These are phyloP conservation scores for Maconellicoccus hirsutus DNA, from an alignment of 1,140 invertebrate genomes.

Conservation along the genomic window DNA sequence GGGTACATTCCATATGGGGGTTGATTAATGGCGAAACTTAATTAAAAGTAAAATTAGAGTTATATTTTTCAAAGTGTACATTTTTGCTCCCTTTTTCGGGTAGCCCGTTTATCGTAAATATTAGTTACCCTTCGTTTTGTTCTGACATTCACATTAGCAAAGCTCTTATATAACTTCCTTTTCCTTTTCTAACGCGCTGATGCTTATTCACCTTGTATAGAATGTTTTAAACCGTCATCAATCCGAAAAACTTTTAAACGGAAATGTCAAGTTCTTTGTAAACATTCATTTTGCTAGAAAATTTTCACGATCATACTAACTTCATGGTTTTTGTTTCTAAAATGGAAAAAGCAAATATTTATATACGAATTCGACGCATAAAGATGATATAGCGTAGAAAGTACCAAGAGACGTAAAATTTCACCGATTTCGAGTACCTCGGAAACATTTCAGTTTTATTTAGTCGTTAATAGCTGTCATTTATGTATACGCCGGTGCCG, in stretches of 20 bases:
- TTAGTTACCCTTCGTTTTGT: conserved; percentile 21
- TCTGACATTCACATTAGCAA: conserved; percentile 19
- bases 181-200: background rate
- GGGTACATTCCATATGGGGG: conserved; percentile 18
- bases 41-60: conserved; percentile 23
- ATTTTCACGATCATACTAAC: background rate
- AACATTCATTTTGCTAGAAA: background rate
- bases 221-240: conserved; percentile 19
- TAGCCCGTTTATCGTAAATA: conserved; percentile 15
- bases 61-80: conserved; percentile 22
- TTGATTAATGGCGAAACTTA: conserved; percentile 21
- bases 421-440: too few species aligned
- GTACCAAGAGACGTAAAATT: too few species aligned
- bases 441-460: background rate
- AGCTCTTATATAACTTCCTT: conserved; percentile 13
- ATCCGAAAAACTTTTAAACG: conserved; percentile 11
- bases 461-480: background rate
- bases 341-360: background rate
- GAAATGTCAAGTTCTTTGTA: conserved; percentile 21
- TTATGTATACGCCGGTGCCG: background rate
- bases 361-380: background rate
- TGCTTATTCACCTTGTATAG: conserved; percentile 15
- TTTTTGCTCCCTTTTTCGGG: conserved; percentile 1
- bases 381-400: too few species aligned
- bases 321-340: background rate